A percentile compares a stretch with the other conserved stretches of the same genome.
Evolutionary conservation across 2,888 invertebrate species (phyloP).

Genomic region (Chloroclystis v-ata): DNA sequence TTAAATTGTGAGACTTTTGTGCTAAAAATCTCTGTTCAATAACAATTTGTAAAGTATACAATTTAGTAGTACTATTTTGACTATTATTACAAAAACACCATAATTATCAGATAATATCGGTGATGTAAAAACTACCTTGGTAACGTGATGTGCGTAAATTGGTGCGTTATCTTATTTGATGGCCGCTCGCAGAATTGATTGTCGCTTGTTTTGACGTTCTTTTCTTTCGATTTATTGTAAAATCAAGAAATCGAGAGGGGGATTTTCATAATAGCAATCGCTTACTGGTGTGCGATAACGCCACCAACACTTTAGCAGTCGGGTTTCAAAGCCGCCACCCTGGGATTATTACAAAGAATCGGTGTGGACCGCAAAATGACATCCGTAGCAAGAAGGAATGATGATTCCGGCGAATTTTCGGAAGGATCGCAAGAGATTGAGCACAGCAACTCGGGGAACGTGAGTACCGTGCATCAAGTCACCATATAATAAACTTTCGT

Average conservation of each 20-base stretch:
- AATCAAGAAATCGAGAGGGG: slow-evolving; percentile 39
- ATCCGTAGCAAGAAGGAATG: slow-evolving; percentile 65
- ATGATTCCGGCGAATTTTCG: slow-evolving; percentile 72
- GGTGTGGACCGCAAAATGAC: slow-evolving; percentile 71
- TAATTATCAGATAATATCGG: too few species aligned
- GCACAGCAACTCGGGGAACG: slow-evolving; percentile 63
- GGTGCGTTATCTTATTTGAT: slow-evolving; percentile 45
- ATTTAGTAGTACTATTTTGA: too few species aligned
- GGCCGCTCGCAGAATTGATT: slow-evolving; percentile 45
- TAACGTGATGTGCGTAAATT: slow-evolving; percentile 30
- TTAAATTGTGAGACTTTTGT: too few species aligned
- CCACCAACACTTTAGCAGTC: slow-evolving; percentile 37
- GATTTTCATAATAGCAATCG: slow-evolving; percentile 46
- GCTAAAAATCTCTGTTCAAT: too few species aligned
- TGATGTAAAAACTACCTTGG: too few species aligned
- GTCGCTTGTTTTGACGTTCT: slow-evolving; percentile 71
- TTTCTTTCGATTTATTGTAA: slow-evolving; percentile 50
- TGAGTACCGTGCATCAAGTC: slow-evolving; percentile 50
- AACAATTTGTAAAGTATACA: too few species aligned
- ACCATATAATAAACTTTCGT: slow-evolving; percentile 53
- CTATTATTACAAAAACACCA: too few species aligned
- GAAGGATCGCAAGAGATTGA: slow-evolving; percentile 73
- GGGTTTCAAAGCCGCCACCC: slow-evolving; percentile 55
- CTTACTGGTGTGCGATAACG: slow-evolving; percentile 44
- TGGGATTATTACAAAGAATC: slow-evolving; percentile 68